These are phyloP conservation scores for Anastrepha ludens DNA, from an alignment of 1,140 invertebrate species.

Conservation along the genomic window DNA sequence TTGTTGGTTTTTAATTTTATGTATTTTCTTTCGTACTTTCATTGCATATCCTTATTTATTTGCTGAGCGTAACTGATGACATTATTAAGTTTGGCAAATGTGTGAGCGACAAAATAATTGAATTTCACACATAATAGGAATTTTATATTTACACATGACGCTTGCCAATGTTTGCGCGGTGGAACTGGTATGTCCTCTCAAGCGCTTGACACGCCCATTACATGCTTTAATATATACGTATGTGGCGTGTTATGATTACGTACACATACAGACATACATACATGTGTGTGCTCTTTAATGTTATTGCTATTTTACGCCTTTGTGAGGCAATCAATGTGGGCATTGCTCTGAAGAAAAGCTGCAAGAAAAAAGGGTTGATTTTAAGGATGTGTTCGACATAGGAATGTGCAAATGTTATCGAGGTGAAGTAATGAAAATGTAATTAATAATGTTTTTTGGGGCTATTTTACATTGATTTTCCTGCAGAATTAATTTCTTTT, in stretches of 20 bases:
- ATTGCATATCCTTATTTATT: constrained; percentile 23
- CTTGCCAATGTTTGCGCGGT: not conserved
- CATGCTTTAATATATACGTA: not conserved
- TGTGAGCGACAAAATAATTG: constrained; percentile 29
- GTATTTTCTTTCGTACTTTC: not conserved
- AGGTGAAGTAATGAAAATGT: too few relatives aligned
- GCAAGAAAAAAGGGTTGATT: constrained; percentile 2
- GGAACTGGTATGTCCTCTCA: not conserved
- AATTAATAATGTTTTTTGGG: too few relatives aligned
- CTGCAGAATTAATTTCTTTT: too few relatives aligned
- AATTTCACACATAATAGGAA: constrained; percentile 6
- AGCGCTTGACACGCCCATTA: not conserved
- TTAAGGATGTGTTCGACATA: not conserved
- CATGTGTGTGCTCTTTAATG: not conserved
- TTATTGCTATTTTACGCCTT: constrained; percentile 39
- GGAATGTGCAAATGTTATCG: not conserved
- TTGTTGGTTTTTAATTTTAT: not conserved
- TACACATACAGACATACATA: too few relatives aligned
- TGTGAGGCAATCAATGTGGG: constrained; percentile 34
- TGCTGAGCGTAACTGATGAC: constrained; percentile 45
- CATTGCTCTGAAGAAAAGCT: not conserved
- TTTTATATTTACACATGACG: not conserved
- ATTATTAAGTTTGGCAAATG: constrained; percentile 49
- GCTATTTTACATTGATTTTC: too few relatives aligned
- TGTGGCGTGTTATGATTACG: constrained; percentile 40